phyloP scores from a whole-genome alignment of 2,797 vertebrate species.

The Setipinna tenuifilis region DNA sequence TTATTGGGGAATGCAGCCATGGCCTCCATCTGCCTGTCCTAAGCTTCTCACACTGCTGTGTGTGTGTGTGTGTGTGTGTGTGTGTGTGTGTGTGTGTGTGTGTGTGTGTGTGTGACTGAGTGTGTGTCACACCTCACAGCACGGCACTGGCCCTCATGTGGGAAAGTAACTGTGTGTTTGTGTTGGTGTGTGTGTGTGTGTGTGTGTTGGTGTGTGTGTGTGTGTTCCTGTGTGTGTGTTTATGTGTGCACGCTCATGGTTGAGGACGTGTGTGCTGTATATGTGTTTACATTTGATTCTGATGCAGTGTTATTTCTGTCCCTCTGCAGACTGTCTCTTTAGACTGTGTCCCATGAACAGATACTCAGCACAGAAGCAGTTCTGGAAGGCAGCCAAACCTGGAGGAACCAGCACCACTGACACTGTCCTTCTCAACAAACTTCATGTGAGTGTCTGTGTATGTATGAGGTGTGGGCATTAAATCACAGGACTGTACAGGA shows the following conservation, averaged over 20 bases:
- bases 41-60: neutral
- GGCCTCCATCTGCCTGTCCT: neutral
- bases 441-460: constrained; percentile 83
- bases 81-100: neutral
- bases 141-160: too few species aligned
- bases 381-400: constrained; percentile 98
- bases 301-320: neutral
- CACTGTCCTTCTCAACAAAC: constrained; percentile 92
- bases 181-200: neutral
- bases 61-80: neutral
- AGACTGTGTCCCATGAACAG: constrained; percentile 98
- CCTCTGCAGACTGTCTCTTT: constrained; percentile 90
- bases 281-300: neutral
- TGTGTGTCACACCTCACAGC: too few species aligned
- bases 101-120: neutral
- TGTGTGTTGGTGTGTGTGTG: neutral
- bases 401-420: constrained; percentile 93
- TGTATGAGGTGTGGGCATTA: constrained; percentile 10
- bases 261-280: neutral
- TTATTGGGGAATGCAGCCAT: neutral
- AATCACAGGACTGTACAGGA: neutral
- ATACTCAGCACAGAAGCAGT: constrained; percentile 99
- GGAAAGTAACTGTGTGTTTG: neutral
- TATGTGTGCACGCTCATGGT: neutral
- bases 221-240: neutral